phyloP scores from a whole-genome alignment of 2,113 vertebrate species.

The Paraplagusia blochii region DNA sequence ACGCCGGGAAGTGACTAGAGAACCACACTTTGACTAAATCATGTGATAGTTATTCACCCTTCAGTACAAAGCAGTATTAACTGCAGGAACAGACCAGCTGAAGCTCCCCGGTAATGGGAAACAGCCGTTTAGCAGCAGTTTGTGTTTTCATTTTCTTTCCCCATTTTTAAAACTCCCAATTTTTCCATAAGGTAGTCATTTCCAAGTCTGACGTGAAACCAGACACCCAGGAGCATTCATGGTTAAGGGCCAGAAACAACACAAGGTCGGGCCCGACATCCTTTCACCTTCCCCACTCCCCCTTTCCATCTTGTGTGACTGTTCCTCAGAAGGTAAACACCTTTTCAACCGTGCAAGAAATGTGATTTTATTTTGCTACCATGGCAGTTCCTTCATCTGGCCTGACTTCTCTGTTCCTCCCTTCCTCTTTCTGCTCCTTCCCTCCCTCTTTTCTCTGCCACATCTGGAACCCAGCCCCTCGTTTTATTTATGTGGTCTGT shows the following conservation, averaged over 20 bases:
- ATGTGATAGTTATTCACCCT: slow-evolving; percentile 37
- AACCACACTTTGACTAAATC: slow-evolving; percentile 18
- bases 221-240: slow-evolving; percentile 58
- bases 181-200: slow-evolving; percentile 65
- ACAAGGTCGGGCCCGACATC: slow-evolving; percentile 41
- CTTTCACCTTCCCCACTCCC: slow-evolving; percentile 56
- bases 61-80: slow-evolving; percentile 16
- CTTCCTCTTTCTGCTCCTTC: slow-evolving; percentile 29
- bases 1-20: slow-evolving; percentile 4
- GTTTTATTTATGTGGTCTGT: slow-evolving; percentile 75
- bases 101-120: slow-evolving; percentile 52
- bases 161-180: slow-evolving; percentile 48
- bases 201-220: slow-evolving; percentile 64
- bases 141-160: slow-evolving; percentile 53
- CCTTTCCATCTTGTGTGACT: slow-evolving; percentile 31
- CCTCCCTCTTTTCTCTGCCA: slow-evolving; percentile 48
- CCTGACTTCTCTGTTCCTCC: slow-evolving; percentile 33
- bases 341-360: slow-evolving; percentile 46
- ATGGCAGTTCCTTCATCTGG: slow-evolving; percentile 53
- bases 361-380: slow-evolving; percentile 62
- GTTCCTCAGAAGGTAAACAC: slow-evolving; percentile 66
- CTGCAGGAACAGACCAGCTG: slow-evolving; percentile 37
- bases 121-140: slow-evolving; percentile 40
- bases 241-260: slow-evolving; percentile 72
- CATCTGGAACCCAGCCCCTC: slow-evolving; percentile 79